A percentile compares a stretch with the other conserved stretches of the same genome.
Conservation (phyloP, 2,113 vertebrate genomes). For the Baryphthengus martii region DNA sequence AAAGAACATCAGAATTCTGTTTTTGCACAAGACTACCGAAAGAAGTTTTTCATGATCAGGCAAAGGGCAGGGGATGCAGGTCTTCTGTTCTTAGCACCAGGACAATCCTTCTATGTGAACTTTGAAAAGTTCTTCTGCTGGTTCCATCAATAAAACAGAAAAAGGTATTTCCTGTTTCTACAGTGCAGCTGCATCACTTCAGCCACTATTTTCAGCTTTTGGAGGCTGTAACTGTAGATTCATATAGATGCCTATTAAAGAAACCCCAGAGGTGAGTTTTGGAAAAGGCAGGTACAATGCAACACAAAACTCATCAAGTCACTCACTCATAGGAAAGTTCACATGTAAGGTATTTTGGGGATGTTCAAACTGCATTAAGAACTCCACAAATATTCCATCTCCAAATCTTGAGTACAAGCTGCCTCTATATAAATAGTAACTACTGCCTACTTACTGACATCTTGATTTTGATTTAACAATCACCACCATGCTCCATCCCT, state of each 20-base stretch:
- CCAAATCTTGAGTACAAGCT: not conserved
- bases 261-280: not conserved
- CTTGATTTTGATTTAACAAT: not conserved
- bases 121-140: not conserved
- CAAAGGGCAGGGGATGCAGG: not conserved
- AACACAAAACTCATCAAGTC: not conserved
- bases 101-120: not conserved
- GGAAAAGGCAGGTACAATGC: not conserved
- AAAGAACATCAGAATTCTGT: not conserved
- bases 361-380: not conserved
- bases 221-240: not conserved
- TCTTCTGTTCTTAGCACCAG: not conserved
- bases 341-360: rapidly evolving
- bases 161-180: not conserved
- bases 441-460: not conserved
- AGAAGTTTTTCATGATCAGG: not conserved
- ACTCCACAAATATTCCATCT: not conserved
- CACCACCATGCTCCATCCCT: not conserved
- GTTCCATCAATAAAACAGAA: not conserved
- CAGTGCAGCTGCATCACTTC: not conserved
- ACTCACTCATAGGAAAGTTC: not conserved
- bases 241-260: not conserved
- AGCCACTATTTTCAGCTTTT: not conserved
- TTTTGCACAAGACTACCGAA: not conserved
- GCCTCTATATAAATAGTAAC: not conserved